These are phyloP conservation scores for Melanerpes formicivorus DNA, from an alignment of 2,113 vertebrate species.

Conservation along the genomic window DNA sequence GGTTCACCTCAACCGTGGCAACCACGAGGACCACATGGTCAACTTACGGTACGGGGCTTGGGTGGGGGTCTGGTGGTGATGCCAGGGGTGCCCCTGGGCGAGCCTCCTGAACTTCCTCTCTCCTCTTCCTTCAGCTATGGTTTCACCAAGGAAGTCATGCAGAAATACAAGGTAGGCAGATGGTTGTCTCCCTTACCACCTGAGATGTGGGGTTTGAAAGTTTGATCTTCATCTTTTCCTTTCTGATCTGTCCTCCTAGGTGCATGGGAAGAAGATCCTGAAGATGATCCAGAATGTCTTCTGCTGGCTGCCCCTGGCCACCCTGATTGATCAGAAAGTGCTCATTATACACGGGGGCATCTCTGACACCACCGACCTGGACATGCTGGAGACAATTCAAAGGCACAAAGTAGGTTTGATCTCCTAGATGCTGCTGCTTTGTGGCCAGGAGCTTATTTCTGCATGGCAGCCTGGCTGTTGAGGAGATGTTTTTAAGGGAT, in stretches of 20 bases:
- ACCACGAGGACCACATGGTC: slow-evolving; percentile 92
- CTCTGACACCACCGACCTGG: slow-evolving; percentile 87
- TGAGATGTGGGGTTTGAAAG: neutral
- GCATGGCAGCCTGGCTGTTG: neutral
- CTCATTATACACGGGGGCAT: slow-evolving; percentile 90
- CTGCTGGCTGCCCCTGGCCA: slow-evolving; percentile 90
- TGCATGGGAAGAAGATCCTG: slow-evolving; percentile 89
- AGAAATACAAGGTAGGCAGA: slow-evolving; percentile 86
- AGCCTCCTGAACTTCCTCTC: neutral
- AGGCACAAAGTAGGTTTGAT: slow-evolving; percentile 83
- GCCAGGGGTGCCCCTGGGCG: neutral
- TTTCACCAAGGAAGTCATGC: slow-evolving; percentile 91
- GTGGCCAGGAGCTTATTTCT: neutral
- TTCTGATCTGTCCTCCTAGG: slow-evolving; percentile 66
- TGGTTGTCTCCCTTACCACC: neutral
- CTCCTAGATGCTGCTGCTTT: neutral
- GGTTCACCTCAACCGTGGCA: slow-evolving; percentile 91
- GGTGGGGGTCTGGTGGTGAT: rapidly evolving
- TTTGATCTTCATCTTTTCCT: neutral
- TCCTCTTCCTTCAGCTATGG: slow-evolving; percentile 83
- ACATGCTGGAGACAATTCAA: slow-evolving; percentile 81
- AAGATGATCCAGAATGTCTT: slow-evolving; percentile 90
- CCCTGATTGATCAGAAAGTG: slow-evolving; percentile 89
- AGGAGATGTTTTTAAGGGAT: neutral
- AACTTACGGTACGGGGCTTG: slow-evolving; percentile 84